phyloP scores from a whole-genome alignment of 2,113 vertebrate genomes.

The Leuciscus idus region DNA sequence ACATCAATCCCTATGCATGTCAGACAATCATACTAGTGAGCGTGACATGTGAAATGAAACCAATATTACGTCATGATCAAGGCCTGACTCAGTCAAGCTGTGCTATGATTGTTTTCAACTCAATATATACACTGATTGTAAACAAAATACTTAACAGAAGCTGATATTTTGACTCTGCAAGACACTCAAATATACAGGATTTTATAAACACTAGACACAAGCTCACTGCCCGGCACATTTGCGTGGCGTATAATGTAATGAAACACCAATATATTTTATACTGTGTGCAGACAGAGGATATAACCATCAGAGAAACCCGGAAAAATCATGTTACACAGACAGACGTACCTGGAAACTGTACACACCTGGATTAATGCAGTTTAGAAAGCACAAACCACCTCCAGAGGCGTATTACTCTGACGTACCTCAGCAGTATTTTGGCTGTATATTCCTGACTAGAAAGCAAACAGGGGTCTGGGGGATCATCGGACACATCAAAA shows the following conservation, averaged over 20 bases:
- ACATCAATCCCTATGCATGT: background rate
- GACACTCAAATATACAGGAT: background rate
- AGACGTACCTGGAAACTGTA: conserved; percentile 16
- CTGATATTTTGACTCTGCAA: background rate
- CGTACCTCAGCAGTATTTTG: conserved; percentile 28
- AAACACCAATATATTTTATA: conserved; percentile 14
- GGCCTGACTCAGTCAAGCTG: background rate
- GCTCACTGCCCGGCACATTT: conserved; percentile 12
- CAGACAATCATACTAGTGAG: background rate
- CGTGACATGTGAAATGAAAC: background rate
- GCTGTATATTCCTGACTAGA: conserved; percentile 36
- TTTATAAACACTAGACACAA: conserved; percentile 26
- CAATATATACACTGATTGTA: conserved; percentile 30
- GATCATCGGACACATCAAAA: conserved; percentile 2
- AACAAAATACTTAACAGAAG: conserved; percentile 18
- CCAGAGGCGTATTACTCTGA: background rate
- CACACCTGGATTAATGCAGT: conserved; percentile 35
- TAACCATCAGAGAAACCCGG: background rate
- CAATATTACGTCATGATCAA: background rate
- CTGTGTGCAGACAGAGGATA: background rate
- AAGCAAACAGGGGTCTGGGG: conserved; percentile 19
- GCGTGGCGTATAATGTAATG: conserved; percentile 11
- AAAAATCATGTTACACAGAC: conserved; percentile 21
- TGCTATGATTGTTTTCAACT: conserved; percentile 29
- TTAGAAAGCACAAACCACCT: conserved; percentile 1